A percentile compares a stretch with the other conserved stretches of the same genome.
phyloP scores from a whole-genome alignment of 2,888 invertebrate genomes.

The Heliconius charithonia region DNA sequence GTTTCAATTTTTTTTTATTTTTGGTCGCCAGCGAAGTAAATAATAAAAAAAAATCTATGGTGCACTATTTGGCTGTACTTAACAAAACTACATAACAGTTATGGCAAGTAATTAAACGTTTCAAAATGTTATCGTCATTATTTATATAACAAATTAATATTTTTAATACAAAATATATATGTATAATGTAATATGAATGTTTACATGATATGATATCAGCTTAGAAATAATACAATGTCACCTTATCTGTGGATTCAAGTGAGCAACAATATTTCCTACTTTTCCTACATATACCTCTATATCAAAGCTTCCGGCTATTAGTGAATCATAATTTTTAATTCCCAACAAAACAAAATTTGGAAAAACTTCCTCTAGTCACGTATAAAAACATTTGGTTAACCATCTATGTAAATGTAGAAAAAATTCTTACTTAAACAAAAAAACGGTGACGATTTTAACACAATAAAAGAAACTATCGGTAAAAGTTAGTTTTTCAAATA shows the following conservation, averaged over 20 bases:
- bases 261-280: slow-evolving; percentile 22
- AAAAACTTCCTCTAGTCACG: too few relatives aligned
- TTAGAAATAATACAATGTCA: slow-evolving; percentile 8
- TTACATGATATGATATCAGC: not conserved
- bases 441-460: not conserved
- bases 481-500: not conserved
- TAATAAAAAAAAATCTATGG: slow-evolving; percentile 49
- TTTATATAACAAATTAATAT: not conserved
- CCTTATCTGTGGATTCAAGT: slow-evolving; percentile 32
- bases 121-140: slow-evolving; percentile 1
- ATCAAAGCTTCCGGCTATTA: too few relatives aligned
- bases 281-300: too few relatives aligned
- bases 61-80: slow-evolving; percentile 50
- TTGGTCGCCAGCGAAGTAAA: slow-evolving; percentile 21
- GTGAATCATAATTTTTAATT: too few relatives aligned
- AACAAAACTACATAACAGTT: slow-evolving; percentile 32
- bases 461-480: not conserved
- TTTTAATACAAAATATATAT: not conserved
- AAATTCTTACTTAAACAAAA: not conserved
- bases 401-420: too few relatives aligned
- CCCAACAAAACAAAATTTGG: too few relatives aligned
- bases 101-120: slow-evolving; percentile 46
- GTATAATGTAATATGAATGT: not conserved
- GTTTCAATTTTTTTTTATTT: not conserved
- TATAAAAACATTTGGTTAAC: too few relatives aligned